phyloP scores from a whole-genome alignment of 1,140 invertebrate genomes.

The Brevipalpus yothersi region DNA sequence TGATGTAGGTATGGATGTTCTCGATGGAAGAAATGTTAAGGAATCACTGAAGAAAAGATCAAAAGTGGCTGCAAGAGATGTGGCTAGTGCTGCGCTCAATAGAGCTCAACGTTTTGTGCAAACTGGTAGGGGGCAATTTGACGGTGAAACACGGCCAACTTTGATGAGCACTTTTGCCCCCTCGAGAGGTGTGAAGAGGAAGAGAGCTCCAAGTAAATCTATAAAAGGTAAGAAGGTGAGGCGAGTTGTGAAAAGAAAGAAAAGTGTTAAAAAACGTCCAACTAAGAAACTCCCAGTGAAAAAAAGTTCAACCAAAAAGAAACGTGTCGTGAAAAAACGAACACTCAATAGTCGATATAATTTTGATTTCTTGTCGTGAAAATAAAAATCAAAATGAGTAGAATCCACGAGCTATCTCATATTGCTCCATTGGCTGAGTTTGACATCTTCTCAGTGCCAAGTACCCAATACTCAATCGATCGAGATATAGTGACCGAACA shows the following conservation, averaged over 20 bases:
- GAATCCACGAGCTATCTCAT: neutral
- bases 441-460: constrained; percentile 21
- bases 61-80: neutral
- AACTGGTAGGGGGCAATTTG: too few relatives aligned
- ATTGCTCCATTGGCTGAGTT: constrained; percentile 16
- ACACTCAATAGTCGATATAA: too few relatives aligned
- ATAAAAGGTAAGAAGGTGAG: neutral
- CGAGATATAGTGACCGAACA: constrained; percentile 17
- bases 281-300: too few relatives aligned
- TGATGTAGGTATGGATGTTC: neutral
- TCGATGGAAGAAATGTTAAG: neutral
- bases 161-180: too few relatives aligned
- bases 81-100: neutral
- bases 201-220: neutral
- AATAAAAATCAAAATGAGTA: constrained; percentile 5
- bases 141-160: too few relatives aligned
- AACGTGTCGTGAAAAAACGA: too few relatives aligned
- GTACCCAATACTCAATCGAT: constrained; percentile 21
- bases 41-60: neutral
- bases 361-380: too few relatives aligned
- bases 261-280: neutral
- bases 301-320: too few relatives aligned
- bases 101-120: neutral
- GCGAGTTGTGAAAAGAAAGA: neutral
- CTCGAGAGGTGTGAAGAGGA: neutral